A percentile compares a stretch with the other conserved stretches of the same genome.
phyloP scores from a whole-genome alignment of 2,797 vertebrate species.

The Poeciliopsis turneri region DNA sequence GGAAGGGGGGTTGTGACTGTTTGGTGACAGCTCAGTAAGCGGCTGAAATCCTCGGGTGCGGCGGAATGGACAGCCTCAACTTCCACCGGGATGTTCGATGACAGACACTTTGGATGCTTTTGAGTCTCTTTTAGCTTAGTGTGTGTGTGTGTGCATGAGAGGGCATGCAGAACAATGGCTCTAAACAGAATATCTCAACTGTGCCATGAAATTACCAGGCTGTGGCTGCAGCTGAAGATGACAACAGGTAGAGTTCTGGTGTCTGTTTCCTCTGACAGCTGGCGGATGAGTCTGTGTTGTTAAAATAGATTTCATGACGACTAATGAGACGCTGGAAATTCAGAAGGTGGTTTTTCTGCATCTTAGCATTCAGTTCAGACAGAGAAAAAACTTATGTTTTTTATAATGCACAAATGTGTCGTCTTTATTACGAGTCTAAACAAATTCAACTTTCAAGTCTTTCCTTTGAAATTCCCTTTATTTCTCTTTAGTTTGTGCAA shows the following conservation, averaged over 20 bases:
- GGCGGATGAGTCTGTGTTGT: slow-evolving; percentile 4
- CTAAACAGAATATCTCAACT: slow-evolving; percentile 74
- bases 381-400: not conserved
- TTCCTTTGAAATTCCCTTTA: not conserved
- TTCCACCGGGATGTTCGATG: slow-evolving; percentile 54
- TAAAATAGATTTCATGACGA: slow-evolving; percentile 3
- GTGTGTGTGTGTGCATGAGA: slow-evolving; percentile 8
- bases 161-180: slow-evolving; percentile 60
- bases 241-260: slow-evolving; percentile 70
- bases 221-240: slow-evolving; percentile 79
- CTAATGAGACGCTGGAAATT: slow-evolving; percentile 10
- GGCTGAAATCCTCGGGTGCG: slow-evolving; percentile 48
- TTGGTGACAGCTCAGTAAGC: slow-evolving; percentile 70
- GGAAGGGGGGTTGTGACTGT: slow-evolving; percentile 11
- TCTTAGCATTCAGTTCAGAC: too few relatives aligned
- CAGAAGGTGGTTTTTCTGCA: slow-evolving; percentile 27
- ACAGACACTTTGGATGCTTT: slow-evolving; percentile 39
- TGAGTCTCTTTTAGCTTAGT: slow-evolving; percentile 29
- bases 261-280: slow-evolving; percentile 4
- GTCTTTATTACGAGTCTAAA: not conserved
- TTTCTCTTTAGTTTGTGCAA: not conserved
- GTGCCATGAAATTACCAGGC: slow-evolving; percentile 75
- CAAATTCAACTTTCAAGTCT: not conserved
- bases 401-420: not conserved
- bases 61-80: slow-evolving; percentile 56